These are phyloP conservation scores for Fissipunctia ypsillon DNA, from an alignment of 2,888 invertebrate genomes.

Conservation along the genomic window DNA sequence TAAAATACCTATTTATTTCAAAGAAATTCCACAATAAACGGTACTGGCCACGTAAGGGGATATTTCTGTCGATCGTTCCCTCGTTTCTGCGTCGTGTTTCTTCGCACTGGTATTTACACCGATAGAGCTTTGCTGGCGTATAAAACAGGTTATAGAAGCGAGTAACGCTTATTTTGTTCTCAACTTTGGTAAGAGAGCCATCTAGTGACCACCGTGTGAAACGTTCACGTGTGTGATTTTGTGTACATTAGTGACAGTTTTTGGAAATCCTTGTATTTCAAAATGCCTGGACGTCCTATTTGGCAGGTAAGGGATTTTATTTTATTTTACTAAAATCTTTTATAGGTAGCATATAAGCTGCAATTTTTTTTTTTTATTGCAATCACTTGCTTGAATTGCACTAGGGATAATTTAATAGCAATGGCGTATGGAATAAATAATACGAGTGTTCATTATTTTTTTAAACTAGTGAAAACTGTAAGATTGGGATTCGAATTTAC, in stretches of 20 bases:
- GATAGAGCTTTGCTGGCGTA: constrained; percentile 83
- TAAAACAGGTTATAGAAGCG: constrained; percentile 89
- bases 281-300: constrained; percentile 94
- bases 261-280: constrained; percentile 74
- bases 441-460: not conserved
- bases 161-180: constrained; percentile 88
- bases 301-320: constrained; percentile 91
- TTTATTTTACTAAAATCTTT: not conserved
- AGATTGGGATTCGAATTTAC: not conserved
- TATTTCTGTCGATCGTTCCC: constrained; percentile 86
- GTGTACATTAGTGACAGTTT: constrained; percentile 78
- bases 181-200: constrained; percentile 89
- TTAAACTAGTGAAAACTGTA: not conserved
- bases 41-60: constrained; percentile 81
- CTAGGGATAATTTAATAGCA: not conserved
- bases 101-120: constrained; percentile 86
- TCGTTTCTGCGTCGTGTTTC: constrained; percentile 86
- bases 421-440: not conserved
- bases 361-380: not conserved
- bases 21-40: constrained; percentile 74
- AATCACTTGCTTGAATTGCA: not conserved
- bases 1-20: constrained; percentile 61
- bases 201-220: constrained; percentile 85
- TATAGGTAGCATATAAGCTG: too few relatives aligned
- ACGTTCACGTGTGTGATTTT: constrained; percentile 77